These are phyloP conservation scores for Eubasilissa regina DNA, from an alignment of 1,140 invertebrate genomes.

Conservation along the genomic window DNA sequence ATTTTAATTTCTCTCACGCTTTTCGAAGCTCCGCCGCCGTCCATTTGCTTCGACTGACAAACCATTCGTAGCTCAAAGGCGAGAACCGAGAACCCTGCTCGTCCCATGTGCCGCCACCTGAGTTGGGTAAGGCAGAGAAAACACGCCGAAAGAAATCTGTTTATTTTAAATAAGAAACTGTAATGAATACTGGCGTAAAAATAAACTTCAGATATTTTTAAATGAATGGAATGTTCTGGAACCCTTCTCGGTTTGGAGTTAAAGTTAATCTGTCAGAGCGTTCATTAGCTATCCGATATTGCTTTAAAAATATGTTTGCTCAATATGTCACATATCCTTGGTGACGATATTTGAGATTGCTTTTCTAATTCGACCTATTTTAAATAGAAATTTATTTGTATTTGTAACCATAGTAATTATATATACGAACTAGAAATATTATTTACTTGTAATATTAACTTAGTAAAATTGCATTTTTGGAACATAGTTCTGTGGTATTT, in stretches of 20 bases:
- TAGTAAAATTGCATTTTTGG: too few species aligned
- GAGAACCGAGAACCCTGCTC: neutral
- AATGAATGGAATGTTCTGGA: neutral
- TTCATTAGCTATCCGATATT: constrained; percentile 1
- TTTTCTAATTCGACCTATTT: too few species aligned
- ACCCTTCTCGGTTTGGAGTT: constrained; percentile 25
- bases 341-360: too few species aligned
- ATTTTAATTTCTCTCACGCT: constrained; percentile 18
- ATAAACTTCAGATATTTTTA: neutral
- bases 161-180: constrained; percentile 50
- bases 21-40: constrained; percentile 1
- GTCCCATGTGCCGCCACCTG: neutral
- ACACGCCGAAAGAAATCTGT: constrained; percentile 44
- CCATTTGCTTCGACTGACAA: constrained; percentile 19
- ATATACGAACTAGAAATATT: too few species aligned
- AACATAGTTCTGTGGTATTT: too few species aligned
- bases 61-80: constrained; percentile 15
- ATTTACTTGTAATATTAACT: too few species aligned
- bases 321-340: too few species aligned
- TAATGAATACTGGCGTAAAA: constrained; percentile 43
- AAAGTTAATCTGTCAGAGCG: constrained; percentile 16
- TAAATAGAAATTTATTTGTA: too few species aligned
- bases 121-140: constrained; percentile 41
- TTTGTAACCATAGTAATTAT: too few species aligned
- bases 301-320: neutral